Conservation (phyloP, 2,113 vertebrate genomes). For the Pseudolaguvia tuberculata region DNA sequence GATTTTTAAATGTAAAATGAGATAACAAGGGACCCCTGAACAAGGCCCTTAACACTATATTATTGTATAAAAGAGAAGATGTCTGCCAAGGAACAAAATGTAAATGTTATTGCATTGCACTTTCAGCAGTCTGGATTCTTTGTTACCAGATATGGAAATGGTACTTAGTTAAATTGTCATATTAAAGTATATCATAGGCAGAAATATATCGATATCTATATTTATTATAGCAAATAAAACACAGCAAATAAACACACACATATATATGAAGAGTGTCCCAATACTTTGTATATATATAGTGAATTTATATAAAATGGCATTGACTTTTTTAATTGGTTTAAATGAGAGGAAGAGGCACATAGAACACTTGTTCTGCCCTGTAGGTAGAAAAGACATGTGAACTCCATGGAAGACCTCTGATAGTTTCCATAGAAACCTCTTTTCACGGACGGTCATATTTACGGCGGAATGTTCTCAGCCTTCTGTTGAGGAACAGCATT, state of each 20-base stretch:
- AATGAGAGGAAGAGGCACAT: slow-evolving; percentile 35
- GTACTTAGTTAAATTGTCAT: background rate
- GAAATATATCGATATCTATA: too few relatives aligned
- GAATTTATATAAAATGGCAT: too few relatives aligned
- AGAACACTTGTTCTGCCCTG: slow-evolving; percentile 38
- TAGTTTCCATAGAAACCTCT: slow-evolving; percentile 72
- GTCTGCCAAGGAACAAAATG: too few relatives aligned
- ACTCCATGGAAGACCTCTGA: slow-evolving; percentile 53
- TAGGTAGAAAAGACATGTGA: slow-evolving; percentile 47
- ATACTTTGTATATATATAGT: too few relatives aligned
- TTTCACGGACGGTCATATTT: slow-evolving; percentile 53
- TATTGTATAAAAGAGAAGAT: too few relatives aligned
- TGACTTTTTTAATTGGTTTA: background rate
- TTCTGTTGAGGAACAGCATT: slow-evolving; percentile 55
- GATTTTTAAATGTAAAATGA: too few relatives aligned
- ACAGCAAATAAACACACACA: too few relatives aligned
- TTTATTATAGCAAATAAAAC: too few relatives aligned
- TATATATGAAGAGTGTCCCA: too few relatives aligned
- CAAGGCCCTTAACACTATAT: too few relatives aligned
- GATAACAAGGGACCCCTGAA: too few relatives aligned
- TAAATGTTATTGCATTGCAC: slow-evolving; percentile 4
- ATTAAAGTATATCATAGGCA: too few relatives aligned
- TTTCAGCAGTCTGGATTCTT: slow-evolving; percentile 5
- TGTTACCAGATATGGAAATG: background rate
- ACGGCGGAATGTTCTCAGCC: slow-evolving; percentile 55